Evolutionary conservation across 2,113 vertebrate genomes (phyloP), one percentile per base, ranked within the genome.

Genomic region (Clinocottus analis): DNA sequence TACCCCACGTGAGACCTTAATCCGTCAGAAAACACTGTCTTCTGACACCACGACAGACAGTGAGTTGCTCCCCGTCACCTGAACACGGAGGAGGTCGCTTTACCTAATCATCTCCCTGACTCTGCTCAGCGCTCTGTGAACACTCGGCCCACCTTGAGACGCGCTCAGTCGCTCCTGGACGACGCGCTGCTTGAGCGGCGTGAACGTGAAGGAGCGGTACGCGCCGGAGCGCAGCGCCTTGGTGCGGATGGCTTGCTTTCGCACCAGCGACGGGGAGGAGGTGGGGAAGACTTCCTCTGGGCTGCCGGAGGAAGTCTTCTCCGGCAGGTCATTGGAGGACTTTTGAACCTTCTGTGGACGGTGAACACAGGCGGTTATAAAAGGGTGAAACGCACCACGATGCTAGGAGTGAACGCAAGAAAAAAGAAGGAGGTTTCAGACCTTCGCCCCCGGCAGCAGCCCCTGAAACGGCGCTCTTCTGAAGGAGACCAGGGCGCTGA

Each of bases 401-500:
- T n/a, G 16, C n/a, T 14, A 23, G 5, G 23, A 21, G 12, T 16
- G 3, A 45, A 35, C 0, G 4, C 9, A 37, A 29, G 37, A 14
- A 21, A 5, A 19, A 41, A 13, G 0, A n/a, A n/a, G n/a, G n/a
- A n/a, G n/a, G n/a, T n/a, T 29, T 5, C 9, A 21, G 49, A 98
- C 97, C 95, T 95, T 95, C 0, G 65, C 33, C 77, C 91, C 85
- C 3, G 84, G 51, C 21, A 88, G 49, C 72, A 93, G 0, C 61
- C 95, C 88, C 12, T 87, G 89, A 8, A 90, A 93, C 0, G 96
- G 96, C 2, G 97, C 95, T 87, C 96, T 94, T 56, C 96, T 94
- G 85, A 99, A 96, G 73, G 98, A 99, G 74, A 99, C 96, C 59
- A 99, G 90, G 0, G 97, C 98, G 0, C 96, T 97, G 85, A 99